Evolutionary conservation across 2,797 vertebrate genomes (phyloP).

Genomic region (Poeciliopsis gracilis): DNA sequence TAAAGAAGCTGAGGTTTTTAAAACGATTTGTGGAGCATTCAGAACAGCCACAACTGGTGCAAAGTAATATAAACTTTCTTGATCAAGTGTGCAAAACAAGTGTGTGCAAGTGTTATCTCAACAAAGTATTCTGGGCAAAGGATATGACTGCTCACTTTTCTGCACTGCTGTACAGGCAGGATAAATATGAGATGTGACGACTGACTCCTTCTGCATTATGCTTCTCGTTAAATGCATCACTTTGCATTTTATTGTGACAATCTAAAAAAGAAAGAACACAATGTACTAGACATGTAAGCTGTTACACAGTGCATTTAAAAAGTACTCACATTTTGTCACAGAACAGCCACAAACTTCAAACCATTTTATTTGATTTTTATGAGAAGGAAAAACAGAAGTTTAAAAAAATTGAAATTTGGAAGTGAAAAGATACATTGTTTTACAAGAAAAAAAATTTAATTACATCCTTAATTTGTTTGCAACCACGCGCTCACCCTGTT

Average conservation of each 20-base stretch:
- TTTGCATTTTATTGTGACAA: background rate
- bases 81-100: background rate
- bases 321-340: background rate
- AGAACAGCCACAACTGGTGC: background rate
- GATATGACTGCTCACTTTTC: background rate
- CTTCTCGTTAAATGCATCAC: background rate
- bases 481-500: background rate
- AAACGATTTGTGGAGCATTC: background rate
- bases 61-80: background rate
- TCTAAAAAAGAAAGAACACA: background rate
- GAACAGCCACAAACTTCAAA: background rate
- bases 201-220: background rate
- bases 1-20: background rate
- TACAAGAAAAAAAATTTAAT: background rate
- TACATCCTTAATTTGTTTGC: background rate
- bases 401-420: background rate
- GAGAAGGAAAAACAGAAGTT: background rate
- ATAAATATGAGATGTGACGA: background rate
- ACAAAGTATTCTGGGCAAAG: conserved; percentile 3
- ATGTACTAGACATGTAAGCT: background rate
- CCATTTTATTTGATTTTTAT: background rate
- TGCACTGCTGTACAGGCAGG: conserved; percentile 1
- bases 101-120: background rate
- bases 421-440: background rate
- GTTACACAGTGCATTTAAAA: background rate